A percentile compares a stretch with the other conserved stretches of the same genome.
phyloP scores from a whole-genome alignment of 2,113 vertebrate genomes.

The Ctenodactylus gundi region DNA sequence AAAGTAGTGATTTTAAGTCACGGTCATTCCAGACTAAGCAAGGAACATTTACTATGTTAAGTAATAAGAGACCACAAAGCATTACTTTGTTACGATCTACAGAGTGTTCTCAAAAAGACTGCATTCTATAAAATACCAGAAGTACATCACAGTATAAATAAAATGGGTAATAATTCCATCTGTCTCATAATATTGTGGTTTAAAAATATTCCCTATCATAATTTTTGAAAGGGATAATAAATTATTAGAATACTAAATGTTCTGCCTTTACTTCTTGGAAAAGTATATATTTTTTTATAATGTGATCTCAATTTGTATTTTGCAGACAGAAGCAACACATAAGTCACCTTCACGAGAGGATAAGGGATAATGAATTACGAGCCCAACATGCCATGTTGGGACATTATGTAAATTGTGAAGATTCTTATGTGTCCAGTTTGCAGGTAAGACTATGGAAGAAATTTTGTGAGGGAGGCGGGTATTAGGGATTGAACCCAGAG shows the following conservation, averaged over 20 bases:
- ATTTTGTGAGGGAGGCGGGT: neutral
- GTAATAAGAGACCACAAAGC: neutral
- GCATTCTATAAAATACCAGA: neutral
- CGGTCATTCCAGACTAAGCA: neutral
- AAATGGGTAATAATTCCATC: neutral
- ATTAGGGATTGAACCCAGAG: neutral
- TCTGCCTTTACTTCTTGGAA: constrained; percentile 21
- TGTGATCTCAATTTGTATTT: constrained; percentile 70
- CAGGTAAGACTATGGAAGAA: constrained; percentile 85
- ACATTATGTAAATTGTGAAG: constrained; percentile 88
- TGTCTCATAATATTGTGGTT: neutral
- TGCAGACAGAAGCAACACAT: constrained; percentile 97
- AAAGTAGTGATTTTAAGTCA: neutral
- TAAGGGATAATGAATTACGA: constrained; percentile 93
- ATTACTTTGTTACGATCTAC: neutral
- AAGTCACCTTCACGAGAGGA: constrained; percentile 91
- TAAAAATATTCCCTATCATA: neutral
- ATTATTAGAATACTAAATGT: constrained; percentile 1
- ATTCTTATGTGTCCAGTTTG: constrained; percentile 82
- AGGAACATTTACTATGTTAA: neutral
- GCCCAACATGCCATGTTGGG: constrained; percentile 91
- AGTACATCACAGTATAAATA: neutral
- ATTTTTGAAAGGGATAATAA: neutral
- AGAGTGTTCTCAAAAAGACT: neutral
- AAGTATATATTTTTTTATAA: constrained; percentile 39